Base-by-base conservation (phyloP, 2,113 vertebrate genomes). In the Perccottus glenii region DNA sequence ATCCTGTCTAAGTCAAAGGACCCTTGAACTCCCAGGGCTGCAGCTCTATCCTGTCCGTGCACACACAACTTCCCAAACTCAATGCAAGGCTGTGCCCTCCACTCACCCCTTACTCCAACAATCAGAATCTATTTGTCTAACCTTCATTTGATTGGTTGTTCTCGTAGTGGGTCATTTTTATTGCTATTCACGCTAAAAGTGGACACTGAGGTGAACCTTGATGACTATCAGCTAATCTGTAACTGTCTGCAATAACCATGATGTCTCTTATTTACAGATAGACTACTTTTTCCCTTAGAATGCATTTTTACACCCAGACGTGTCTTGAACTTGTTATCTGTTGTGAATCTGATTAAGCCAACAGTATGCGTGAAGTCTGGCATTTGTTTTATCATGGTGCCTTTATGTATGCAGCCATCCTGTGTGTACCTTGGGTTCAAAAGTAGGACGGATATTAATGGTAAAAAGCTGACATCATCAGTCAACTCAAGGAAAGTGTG, bases 1-100 rank as follows among this genome's bases (percentile, higher is more conserved):
- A 88, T 88, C 80, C 82, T 76, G 69, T 64, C 11, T 75, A 32
- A 79, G 57, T 74, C 49, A 69, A 87, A 83, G 80, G 68, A 36
- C 73, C 56, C 51, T 78, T 82, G 55, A 82, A 82, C 76, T 78
- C 19, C 36, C 46, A 1, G 56, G 75, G 74, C 70, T 69, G 60
- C 67, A 61, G 64, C 49, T 45, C 27, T 55, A 10, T 49, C 51
- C 55, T 44, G 52, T 36, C 60, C 11, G 19, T 32, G 19, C 2
- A 11, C 15, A 48, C 3, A 9, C 11, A 4, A 32, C 12, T 12
- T 11, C 9, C 19, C 19, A 27, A 27, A 27, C 19, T 27, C 38
- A 40, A 53, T 8, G 6, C 55, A 68, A 56, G 71, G 65, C 47
- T 55, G 2, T 64, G 14, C 60, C 66, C 64, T 78, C 60, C 58